Conservation (phyloP, 2,113 vertebrate genomes). For the Grus americana region DNA sequence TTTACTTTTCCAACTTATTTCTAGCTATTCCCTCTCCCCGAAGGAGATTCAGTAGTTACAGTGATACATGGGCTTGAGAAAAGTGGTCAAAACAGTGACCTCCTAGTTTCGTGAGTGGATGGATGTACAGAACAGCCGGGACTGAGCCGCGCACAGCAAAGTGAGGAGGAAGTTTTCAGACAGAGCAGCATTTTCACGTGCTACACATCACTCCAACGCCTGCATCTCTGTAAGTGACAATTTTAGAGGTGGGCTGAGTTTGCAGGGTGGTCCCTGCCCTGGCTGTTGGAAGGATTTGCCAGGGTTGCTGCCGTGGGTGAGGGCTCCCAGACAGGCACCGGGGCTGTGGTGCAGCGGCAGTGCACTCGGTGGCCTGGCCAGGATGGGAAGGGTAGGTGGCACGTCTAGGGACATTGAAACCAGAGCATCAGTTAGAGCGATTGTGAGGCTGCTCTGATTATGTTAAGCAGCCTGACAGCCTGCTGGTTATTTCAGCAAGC, state of each 20-base stretch:
- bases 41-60: not conserved
- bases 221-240: not conserved
- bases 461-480: not conserved
- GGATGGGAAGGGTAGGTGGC: not conserved
- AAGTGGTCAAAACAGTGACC: not conserved
- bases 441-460: not conserved
- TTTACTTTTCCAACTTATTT: not conserved
- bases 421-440: not conserved
- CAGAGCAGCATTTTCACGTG: not conserved
- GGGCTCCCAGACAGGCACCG: accelerated
- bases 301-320: not conserved
- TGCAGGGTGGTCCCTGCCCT: not conserved
- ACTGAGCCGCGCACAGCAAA: not conserved
- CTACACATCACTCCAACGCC: accelerated
- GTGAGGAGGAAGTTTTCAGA: not conserved
- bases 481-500: not conserved
- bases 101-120: not conserved
- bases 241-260: not conserved
- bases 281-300: not conserved
- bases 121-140: not conserved
- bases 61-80: accelerated
- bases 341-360: accelerated
- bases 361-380: accelerated
- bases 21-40: not conserved
- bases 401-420: not conserved